Evolutionary conservation across 2,888 invertebrate species (phyloP).

Genomic region (Leptinotarsa rubiginosa): DNA sequence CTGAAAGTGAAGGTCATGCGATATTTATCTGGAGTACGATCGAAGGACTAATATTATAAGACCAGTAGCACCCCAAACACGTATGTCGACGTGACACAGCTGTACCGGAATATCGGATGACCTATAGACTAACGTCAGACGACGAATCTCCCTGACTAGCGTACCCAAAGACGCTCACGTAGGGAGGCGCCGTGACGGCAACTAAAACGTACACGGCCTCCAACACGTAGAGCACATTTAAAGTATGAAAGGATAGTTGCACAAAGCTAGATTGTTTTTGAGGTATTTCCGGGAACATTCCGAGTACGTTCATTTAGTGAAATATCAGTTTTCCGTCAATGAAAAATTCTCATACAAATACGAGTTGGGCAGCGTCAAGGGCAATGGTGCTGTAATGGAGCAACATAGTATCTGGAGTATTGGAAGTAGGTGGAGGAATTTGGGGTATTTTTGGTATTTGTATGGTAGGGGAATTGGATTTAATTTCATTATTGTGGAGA

Average conservation of each 20-base stretch:
- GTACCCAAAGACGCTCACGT: constrained; percentile 58
- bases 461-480: too few species aligned
- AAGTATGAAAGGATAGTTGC: constrained; percentile 32
- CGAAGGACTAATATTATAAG: constrained; percentile 51
- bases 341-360: not conserved
- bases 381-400: too few species aligned
- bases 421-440: too few species aligned
- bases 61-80: constrained; percentile 64
- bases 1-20: constrained; percentile 49
- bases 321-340: not conserved
- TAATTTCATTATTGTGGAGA: too few species aligned
- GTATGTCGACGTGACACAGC: constrained; percentile 65
- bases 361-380: too few species aligned
- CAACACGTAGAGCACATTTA: constrained; percentile 38
- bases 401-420: too few species aligned
- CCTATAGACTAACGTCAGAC: constrained; percentile 63
- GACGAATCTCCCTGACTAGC: constrained; percentile 61
- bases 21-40: constrained; percentile 40
- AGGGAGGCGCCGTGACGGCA: constrained; percentile 51
- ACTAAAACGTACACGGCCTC: constrained; percentile 35
- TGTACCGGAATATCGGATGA: constrained; percentile 64
- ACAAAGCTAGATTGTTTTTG: constrained; percentile 4
- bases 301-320: constrained; percentile 2
- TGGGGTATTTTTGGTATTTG: too few species aligned
- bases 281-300: not conserved